Evolutionary conservation across 2,113 vertebrate genomes (phyloP).

Genomic region (Xerus inauris): DNA sequence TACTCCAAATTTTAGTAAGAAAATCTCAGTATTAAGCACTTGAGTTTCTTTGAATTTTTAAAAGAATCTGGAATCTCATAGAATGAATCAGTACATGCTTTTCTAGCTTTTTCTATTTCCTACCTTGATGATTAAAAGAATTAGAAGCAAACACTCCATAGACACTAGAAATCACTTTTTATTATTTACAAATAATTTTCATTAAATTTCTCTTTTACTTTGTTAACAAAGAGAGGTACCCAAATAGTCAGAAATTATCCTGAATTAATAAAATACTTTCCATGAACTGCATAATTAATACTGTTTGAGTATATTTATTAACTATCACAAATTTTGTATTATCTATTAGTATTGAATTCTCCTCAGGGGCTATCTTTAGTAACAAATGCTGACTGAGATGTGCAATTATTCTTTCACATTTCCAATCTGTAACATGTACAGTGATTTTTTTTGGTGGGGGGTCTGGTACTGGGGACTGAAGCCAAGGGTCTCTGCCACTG

Average conservation of each 20-base stretch:
- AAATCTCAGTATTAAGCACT: background rate
- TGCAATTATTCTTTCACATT: background rate
- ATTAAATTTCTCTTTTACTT: conserved; percentile 27
- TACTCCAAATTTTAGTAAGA: conserved; percentile 34
- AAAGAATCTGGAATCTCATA: conserved; percentile 38
- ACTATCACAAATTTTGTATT: background rate
- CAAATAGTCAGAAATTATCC: background rate
- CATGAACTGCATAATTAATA: background rate
- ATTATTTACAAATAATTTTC: conserved; percentile 30
- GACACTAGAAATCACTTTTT: background rate
- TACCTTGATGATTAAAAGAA: background rate
- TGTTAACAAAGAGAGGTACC: background rate
- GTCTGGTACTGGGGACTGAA: too few species aligned
- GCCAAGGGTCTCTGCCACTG: too few species aligned
- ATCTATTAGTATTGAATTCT: background rate
- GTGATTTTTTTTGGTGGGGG: background rate
- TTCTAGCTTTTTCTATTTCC: background rate
- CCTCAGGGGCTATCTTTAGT: background rate
- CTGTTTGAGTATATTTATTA: background rate
- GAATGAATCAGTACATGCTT: background rate
- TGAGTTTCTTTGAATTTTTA: conserved; percentile 51
- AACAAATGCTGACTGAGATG: background rate
- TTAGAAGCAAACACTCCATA: background rate
- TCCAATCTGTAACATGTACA: background rate
- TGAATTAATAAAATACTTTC: conserved; percentile 21